Conservation (phyloP, 2,888 invertebrate species). For the Ormyrus rosae region DNA sequence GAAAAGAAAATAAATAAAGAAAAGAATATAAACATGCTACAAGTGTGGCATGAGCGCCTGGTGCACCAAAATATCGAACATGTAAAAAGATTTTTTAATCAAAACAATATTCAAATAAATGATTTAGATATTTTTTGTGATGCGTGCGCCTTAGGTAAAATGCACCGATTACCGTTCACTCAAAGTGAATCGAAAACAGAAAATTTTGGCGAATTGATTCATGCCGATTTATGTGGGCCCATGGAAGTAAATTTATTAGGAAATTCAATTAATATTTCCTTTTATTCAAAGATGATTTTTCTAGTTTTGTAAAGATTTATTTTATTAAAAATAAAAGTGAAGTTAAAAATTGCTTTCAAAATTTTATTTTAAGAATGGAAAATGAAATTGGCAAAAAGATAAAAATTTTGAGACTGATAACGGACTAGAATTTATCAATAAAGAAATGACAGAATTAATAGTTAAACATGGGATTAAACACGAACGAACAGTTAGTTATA, state of each 20-base stretch:
- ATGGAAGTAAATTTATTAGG: slow-evolving; percentile 25
- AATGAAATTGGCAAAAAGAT: too few species aligned
- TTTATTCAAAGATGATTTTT: slow-evolving; percentile 27
- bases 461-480: too few species aligned
- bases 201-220: neutral
- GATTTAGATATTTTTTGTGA: neutral
- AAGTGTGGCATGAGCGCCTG: slow-evolving; percentile 16
- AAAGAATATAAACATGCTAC: neutral
- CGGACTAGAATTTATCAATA: too few species aligned
- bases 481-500: too few species aligned
- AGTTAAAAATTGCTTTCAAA: too few species aligned
- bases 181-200: slow-evolving; percentile 3
- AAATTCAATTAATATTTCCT: slow-evolving; percentile 30
- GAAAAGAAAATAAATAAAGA: neutral
- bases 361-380: too few species aligned
- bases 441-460: too few species aligned
- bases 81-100: neutral
- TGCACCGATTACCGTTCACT: slow-evolving; percentile 1
- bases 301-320: neutral
- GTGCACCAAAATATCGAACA: slow-evolving; percentile 14
- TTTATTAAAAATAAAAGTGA: slow-evolving; percentile 2
- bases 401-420: too few species aligned
- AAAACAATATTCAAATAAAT: slow-evolving; percentile 9
- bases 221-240: slow-evolving; percentile 13
- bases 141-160: slow-evolving; percentile 17